Conservation (phyloP, 1,140 invertebrate genomes). For the Diuraphis noxia region DNA sequence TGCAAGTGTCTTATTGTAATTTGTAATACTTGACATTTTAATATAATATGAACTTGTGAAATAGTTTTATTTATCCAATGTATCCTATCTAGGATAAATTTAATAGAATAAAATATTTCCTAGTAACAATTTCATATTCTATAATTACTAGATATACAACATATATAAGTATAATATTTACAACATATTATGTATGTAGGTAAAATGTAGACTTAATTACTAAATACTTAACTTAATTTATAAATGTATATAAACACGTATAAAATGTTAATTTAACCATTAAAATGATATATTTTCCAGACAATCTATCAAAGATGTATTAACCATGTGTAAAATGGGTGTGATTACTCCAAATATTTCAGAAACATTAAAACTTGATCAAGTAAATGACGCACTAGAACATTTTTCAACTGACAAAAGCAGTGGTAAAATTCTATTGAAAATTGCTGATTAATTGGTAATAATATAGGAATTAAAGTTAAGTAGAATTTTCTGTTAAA, state of each 20-base stretch:
- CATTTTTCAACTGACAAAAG: constrained; percentile 60
- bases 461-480: not conserved
- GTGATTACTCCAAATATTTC: constrained; percentile 61
- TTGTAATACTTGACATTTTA: no score
- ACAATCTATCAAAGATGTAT: constrained; percentile 61
- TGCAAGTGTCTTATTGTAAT: no score
- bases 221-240: not conserved
- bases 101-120: no score
- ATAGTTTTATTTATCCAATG: no score
- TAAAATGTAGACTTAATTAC: not conserved
- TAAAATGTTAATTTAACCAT: not conserved
- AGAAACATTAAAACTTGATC: constrained; percentile 60
- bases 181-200: not conserved
- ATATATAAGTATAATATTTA: no score
- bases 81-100: no score
- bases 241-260: not conserved
- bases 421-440: constrained; percentile 62
- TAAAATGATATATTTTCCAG: constrained; percentile 57
- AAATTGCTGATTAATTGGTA: constrained; percentile 57
- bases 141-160: no score
- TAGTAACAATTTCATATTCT: no score
- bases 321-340: constrained; percentile 62
- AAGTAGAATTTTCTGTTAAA: not conserved
- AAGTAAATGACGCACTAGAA: constrained; percentile 62
- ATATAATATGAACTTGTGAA: no score